phyloP scores from a whole-genome alignment of 2,888 invertebrate species.

The Xylocampa areola region DNA sequence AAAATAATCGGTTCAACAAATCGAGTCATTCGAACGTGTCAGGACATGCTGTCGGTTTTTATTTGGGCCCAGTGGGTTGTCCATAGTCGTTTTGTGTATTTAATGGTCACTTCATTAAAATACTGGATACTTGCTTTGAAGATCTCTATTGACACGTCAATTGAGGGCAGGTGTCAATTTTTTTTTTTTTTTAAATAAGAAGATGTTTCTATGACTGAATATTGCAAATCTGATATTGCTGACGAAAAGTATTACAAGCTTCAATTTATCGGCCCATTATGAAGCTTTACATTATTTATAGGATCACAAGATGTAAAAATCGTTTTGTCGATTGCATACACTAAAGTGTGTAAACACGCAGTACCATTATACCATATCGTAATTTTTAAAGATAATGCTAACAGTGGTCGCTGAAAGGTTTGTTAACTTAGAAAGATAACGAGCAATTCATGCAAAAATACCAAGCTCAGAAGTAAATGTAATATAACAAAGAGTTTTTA shows the following conservation, averaged over 20 bases:
- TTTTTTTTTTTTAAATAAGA: conserved; percentile 6
- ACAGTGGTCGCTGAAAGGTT: conserved; percentile 40
- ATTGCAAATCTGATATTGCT: conserved; percentile 9
- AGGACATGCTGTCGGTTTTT: conserved; percentile 83
- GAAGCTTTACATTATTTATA: conserved; percentile 37
- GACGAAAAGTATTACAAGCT: neutral
- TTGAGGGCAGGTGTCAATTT: conserved; percentile 28
- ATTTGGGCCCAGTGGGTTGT: conserved; percentile 81
- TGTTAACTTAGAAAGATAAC: conserved; percentile 43
- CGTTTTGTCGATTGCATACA: conserved; percentile 40
- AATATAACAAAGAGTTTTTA: conserved; percentile 15
- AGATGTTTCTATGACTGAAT: conserved; percentile 1
- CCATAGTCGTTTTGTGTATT: conserved; percentile 83
- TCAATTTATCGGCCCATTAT: conserved; percentile 11
- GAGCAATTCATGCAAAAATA: conserved; percentile 20
- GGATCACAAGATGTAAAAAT: conserved; percentile 49
- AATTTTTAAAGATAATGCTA: conserved; percentile 36
- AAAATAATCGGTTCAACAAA: conserved; percentile 84
- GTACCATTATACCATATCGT: no score
- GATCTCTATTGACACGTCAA: conserved; percentile 80
- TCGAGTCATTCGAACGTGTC: conserved; percentile 85
- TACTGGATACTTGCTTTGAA: conserved; percentile 72
- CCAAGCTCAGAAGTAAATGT: conserved; percentile 9
- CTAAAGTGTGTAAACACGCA: conserved; percentile 40
- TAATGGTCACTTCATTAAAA: conserved; percentile 85